Evolutionary conservation across 2,113 vertebrate genomes (phyloP).

Genomic region (Gnathonemus longibarbis): DNA sequence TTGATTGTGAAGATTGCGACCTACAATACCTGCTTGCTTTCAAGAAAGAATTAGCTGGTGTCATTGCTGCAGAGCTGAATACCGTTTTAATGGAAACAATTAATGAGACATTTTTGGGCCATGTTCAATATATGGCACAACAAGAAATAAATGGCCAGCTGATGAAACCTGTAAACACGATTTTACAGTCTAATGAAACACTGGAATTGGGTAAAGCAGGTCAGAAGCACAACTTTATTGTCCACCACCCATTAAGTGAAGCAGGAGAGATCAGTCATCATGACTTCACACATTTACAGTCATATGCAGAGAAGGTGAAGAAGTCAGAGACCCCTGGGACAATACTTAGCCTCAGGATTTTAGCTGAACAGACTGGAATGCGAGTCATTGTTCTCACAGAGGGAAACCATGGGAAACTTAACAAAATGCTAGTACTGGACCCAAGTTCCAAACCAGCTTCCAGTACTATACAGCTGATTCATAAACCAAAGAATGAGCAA

Average conservation of each 20-base stretch:
- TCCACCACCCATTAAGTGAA: not conserved
- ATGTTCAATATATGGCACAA: slow-evolving; percentile 9
- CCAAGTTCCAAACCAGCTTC: slow-evolving; percentile 4
- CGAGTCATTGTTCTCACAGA: slow-evolving; percentile 18
- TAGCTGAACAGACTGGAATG: slow-evolving; percentile 13
- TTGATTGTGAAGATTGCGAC: too few relatives aligned
- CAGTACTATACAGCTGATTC: slow-evolving; percentile 20
- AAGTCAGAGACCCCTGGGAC: slow-evolving; percentile 1
- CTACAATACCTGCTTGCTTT: too few relatives aligned
- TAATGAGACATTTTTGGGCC: slow-evolving; percentile 26
- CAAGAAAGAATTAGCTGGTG: not conserved
- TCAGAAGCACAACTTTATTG: slow-evolving; percentile 9
- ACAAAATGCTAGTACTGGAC: slow-evolving; percentile 12
- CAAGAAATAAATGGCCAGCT: slow-evolving; percentile 2
- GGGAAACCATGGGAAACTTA: not conserved
- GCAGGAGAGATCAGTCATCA: not conserved
- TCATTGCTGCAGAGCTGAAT: not conserved
- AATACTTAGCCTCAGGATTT: slow-evolving; percentile 2
- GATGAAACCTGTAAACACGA: not conserved
- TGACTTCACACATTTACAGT: not conserved
- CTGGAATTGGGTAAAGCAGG: not conserved
- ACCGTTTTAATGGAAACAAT: slow-evolving; percentile 10
- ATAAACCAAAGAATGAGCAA: slow-evolving; percentile 17
- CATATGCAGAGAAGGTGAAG: slow-evolving; percentile 19
- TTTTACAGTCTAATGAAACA: slow-evolving; percentile 4